Evolutionary conservation across 2,888 invertebrate genomes (phyloP).

Genomic region (Rhagonycha lutea): DNA sequence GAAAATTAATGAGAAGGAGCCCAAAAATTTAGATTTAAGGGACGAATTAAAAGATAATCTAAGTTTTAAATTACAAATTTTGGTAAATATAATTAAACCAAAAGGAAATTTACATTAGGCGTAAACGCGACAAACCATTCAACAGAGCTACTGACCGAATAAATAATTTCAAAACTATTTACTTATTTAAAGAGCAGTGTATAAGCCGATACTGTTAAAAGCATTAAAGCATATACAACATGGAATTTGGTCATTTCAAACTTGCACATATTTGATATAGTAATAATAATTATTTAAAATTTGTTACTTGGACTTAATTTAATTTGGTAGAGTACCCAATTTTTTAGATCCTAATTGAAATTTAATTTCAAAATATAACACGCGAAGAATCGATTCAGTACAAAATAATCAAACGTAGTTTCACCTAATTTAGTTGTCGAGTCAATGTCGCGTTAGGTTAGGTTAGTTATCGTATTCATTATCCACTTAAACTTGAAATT

Average conservation of each 20-base stretch:
- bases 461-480: constrained; percentile 30
- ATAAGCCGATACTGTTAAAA: background rate
- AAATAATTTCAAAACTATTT: constrained; percentile 5
- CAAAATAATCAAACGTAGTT: constrained; percentile 16
- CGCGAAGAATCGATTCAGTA: background rate
- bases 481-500: constrained; percentile 31
- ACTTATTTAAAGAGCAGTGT: background rate
- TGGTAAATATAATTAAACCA: background rate
- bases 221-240: background rate
- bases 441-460: constrained; percentile 26
- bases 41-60: background rate
- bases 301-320: background rate
- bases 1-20: background rate
- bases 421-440: constrained; percentile 19
- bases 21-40: background rate
- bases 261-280: background rate
- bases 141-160: constrained; percentile 1
- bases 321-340: background rate
- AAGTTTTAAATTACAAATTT: background rate
- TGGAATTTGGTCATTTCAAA: background rate
- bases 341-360: background rate
- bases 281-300: background rate
- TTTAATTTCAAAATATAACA: background rate
- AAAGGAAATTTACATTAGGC: background rate
- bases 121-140: constrained; percentile 1